Base-by-base conservation (phyloP, 2,797 vertebrate genomes). In the Scarus forsteni region DNA sequence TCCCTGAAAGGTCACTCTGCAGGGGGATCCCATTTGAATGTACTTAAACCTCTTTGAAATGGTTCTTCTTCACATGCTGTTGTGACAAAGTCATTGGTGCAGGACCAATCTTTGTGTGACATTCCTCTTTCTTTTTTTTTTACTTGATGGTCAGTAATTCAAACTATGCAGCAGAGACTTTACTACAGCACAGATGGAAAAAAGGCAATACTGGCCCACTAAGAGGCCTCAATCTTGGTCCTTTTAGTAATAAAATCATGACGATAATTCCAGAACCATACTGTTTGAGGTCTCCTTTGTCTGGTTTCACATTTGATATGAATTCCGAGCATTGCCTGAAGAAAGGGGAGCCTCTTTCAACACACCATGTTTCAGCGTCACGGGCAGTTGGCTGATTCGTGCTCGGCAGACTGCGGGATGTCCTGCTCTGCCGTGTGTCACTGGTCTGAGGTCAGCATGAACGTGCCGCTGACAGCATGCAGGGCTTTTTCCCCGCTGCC, bases 391-490 rank as follows among this genome's bases (percentile, higher is more conserved):
- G 72, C 68, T 66, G 40, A 51, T 70, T 60, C 6, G 7, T 53
- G 58, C 56, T 58, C 64, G 44, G 73, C 77, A 59, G 70, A 70
- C 78, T 64, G 66, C 66, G 64, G 84, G 64, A 77, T 52, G 79
- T 59, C 79, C 74, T 35, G 58, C n/a, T 81, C 53, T 50, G 68
- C 73, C 56, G 19, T 69, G 79, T 77, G 55, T 70, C 68, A 70
- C 72, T 75, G 73, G 39, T 77, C 73, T 44, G 67, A 63, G 81
- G 73, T 81, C 67, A 60, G 77, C n/a, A 53, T 2, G 36, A 70
- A 54, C 0, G 46, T 73, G 84, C 40, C 16, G 9, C 50, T 60
- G 61, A 68, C 71, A 62, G 60, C 64, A 64, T 71, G 67, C 60
- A 16, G 63, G 52, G 55, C 45, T 15, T 57, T 10, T 46, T 59